Percentiles rank a stretch among this genome's conserved stretches.
Conservation (phyloP, 1,140 invertebrate species). For the Medauroidea extradentata region DNA sequence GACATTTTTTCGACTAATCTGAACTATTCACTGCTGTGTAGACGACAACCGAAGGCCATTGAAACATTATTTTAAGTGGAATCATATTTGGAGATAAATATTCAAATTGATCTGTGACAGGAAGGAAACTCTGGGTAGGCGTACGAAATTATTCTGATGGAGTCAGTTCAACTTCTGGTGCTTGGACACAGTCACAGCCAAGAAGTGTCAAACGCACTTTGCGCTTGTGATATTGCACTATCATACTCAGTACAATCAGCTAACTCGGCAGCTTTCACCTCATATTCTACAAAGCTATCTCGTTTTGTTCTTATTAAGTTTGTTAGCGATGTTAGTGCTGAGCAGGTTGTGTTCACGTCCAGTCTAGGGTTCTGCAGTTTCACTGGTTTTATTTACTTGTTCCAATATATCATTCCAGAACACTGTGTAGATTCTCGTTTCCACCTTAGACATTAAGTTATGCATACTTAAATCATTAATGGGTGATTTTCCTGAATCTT, state of each 20-base stretch:
- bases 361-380: conserved; percentile 17
- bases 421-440: conserved; percentile 19
- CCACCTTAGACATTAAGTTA: conserved; percentile 20
- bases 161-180: conserved; percentile 12
- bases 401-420: conserved; percentile 21
- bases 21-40: too few relatives aligned
- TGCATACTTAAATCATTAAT: conserved; percentile 5
- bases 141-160: conserved; percentile 17
- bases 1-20: too few relatives aligned
- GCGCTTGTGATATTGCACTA: background rate
- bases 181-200: conserved; percentile 6
- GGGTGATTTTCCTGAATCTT: conserved; percentile 7
- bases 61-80: too few relatives aligned
- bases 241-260: background rate
- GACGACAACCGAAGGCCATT: too few relatives aligned
- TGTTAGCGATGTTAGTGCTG: conserved; percentile 20
- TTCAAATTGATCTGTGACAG: conserved; percentile 7
- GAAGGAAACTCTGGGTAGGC: conserved; percentile 16
- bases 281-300: conserved; percentile 19
- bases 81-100: too few relatives aligned
- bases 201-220: conserved; percentile 19
- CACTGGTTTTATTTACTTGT: conserved; percentile 19
- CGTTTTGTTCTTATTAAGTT: conserved; percentile 17
- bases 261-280: conserved; percentile 15
- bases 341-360: conserved; percentile 21